Percentiles rank a stretch among this genome's conserved stretches.
These are phyloP conservation scores for Bombus vancouverensis DNA, from an alignment of 1,140 invertebrate species.

Conservation along the genomic window DNA sequence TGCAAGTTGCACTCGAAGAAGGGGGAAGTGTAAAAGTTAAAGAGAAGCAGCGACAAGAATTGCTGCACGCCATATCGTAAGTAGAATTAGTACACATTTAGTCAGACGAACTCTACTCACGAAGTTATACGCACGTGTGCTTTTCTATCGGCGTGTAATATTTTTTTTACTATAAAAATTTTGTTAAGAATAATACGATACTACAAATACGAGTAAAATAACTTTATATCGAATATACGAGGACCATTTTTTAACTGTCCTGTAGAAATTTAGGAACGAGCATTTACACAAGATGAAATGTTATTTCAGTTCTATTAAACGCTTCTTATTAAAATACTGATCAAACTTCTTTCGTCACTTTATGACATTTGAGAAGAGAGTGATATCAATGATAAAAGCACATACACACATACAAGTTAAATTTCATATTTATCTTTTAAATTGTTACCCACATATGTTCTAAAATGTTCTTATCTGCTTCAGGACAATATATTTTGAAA, in stretches of 20 bases:
- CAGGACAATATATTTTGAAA: not conserved
- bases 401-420: too few species aligned
- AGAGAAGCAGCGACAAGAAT: conserved; percentile 87
- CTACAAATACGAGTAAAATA: not conserved
- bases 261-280: not conserved
- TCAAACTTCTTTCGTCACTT: too few species aligned
- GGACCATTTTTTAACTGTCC: not conserved
- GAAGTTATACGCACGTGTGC: not conserved
- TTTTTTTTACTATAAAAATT: not conserved
- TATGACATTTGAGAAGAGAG: too few species aligned
- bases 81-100: conserved; percentile 56
- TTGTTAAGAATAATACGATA: not conserved
- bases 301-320: too few species aligned
- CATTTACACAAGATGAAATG: not conserved
- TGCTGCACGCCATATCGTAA: conserved; percentile 87
- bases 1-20: conserved; percentile 85
- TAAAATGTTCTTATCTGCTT: too few species aligned
- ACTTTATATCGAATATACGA: not conserved
- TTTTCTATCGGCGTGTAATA: not conserved
- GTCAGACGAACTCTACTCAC: not conserved
- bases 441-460: too few species aligned
- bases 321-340: too few species aligned
- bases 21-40: conserved; percentile 87
- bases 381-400: too few species aligned
- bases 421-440: too few species aligned